Base-by-base conservation (phyloP, 1,140 invertebrate genomes). In the Pygmarrhopalites habei region DNA sequence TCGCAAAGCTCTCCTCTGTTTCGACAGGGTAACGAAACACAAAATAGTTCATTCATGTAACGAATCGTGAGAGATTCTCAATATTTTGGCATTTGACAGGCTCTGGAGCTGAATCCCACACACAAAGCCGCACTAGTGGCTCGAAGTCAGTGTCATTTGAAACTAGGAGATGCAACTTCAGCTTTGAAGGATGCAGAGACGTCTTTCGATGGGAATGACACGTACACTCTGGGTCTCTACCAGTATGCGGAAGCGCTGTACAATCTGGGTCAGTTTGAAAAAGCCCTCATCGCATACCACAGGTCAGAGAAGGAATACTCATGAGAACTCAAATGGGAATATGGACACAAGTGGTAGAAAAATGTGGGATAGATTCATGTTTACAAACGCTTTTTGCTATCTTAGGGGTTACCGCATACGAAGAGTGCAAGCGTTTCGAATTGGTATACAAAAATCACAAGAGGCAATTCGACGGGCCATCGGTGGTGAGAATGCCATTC, bases 381-480 rank as follows among this genome's bases (percentile, higher is more conserved):
- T 47, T 19, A n/a, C n/a, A 10, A 10, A 19, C 44, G 7, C 17
- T 19, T 52, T 52, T 15, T 23, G 15, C 7, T 23, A 17, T 28
- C 19, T 3, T 25, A 56, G 77, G 61, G 79, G 79, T 0, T 72
- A 76, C 64, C 76, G 76, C 62, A 52, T 77, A 12, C 68, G 79
- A 35, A 75, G 76, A 53, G 78, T 75, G 5, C 74, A 77, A 53
- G 77, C 75, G 47, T 79, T 80, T 64, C 69, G 74, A 57, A 71
- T 79, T 5, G 79, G 79, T 25, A 77, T 80, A 46, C 77, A 79
- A 63, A 80, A 80, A 67, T 73, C 72, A 52, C 73, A 79, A 63
- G 77, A 79, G 59, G 78, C 79, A 2, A 80, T 80, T 59, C 73
- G 77, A 39, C 78, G 78, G 68, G 75, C 76, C 60, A 76, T 80